Percentiles rank a stretch among this genome's conserved stretches.
These are phyloP conservation scores for Scaeva pyrastri DNA, from an alignment of 2,888 invertebrate genomes.

Conservation along the genomic window DNA sequence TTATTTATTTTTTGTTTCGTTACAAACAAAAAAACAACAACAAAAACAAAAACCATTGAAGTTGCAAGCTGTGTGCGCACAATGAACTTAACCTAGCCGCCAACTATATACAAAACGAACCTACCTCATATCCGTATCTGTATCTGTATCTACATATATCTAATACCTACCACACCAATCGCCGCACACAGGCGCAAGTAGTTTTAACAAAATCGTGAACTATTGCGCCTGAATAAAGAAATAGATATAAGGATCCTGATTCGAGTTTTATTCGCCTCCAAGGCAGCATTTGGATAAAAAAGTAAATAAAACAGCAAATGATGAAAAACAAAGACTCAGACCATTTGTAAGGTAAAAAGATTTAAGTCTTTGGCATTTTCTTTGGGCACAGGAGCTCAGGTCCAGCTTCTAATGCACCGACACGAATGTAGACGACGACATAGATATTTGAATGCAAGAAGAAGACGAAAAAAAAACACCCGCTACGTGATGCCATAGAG, in stretches of 20 bases:
- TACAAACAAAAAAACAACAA: not conserved
- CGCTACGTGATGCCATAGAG: slow-evolving; percentile 50
- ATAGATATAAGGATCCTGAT: slow-evolving; percentile 59
- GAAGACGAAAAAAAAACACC: slow-evolving; percentile 47
- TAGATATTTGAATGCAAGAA: slow-evolving; percentile 58
- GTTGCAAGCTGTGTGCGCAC: slow-evolving; percentile 58
- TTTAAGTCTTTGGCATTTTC: slow-evolving; percentile 32
- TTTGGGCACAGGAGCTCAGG: slow-evolving; percentile 8
- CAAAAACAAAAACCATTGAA: slow-evolving; percentile 34
- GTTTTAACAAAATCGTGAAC: slow-evolving; percentile 73
- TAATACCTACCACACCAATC: slow-evolving; percentile 12
- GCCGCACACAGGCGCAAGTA: slow-evolving; percentile 42
- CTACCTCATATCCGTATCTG: not conserved
- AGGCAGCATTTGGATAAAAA: slow-evolving; percentile 44
- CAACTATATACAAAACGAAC: slow-evolving; percentile 2
- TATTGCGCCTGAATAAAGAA: slow-evolving; percentile 65
- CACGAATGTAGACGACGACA: no score
- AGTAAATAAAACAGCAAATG: slow-evolving; percentile 12
- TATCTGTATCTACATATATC: not conserved
- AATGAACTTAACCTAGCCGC: slow-evolving; percentile 75
- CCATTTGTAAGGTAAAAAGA: slow-evolving; percentile 19
- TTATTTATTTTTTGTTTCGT: slow-evolving; percentile 30
- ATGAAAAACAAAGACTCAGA: slow-evolving; percentile 29
- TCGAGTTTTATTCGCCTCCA: slow-evolving; percentile 37
- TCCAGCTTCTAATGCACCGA: slow-evolving; percentile 48